A percentile compares a stretch with the other conserved stretches of the same genome.
Evolutionary conservation across 2,888 invertebrate genomes (phyloP).

Genomic region (Drosophila ezoana): DNA sequence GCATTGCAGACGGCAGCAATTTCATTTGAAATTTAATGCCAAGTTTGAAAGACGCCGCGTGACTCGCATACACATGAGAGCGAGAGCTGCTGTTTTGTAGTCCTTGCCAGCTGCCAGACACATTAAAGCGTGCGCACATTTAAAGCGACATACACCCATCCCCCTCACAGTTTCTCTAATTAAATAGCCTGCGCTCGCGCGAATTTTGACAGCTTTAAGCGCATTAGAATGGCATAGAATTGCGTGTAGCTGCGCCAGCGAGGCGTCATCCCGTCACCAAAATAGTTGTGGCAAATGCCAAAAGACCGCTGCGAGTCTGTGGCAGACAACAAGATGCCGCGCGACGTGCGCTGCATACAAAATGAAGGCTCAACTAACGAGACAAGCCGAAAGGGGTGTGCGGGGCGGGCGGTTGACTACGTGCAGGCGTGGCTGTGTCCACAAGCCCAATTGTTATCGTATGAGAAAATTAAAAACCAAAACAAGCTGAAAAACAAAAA

Average conservation of each 20-base stretch:
- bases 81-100: slow-evolving; percentile 4
- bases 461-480: slow-evolving; percentile 31
- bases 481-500: slow-evolving; percentile 1
- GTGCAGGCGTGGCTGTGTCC: slow-evolving; percentile 14
- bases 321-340: slow-evolving; percentile 20
- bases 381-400: not conserved
- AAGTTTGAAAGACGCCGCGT: slow-evolving; percentile 74
- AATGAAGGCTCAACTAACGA: slow-evolving; percentile 33
- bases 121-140: slow-evolving; percentile 49
- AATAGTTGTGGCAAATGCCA: slow-evolving; percentile 66
- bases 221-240: slow-evolving; percentile 40
- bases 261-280: slow-evolving; percentile 61
- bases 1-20: slow-evolving; percentile 78
- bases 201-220: slow-evolving; percentile 70
- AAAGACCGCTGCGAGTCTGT: slow-evolving; percentile 27
- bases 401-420: not conserved
- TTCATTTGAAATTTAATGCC: slow-evolving; percentile 80
- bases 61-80: slow-evolving; percentile 61
- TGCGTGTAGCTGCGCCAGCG: slow-evolving; percentile 3
- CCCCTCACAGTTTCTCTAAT: slow-evolving; percentile 44
- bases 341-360: slow-evolving; percentile 63
- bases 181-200: slow-evolving; percentile 59
- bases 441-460: slow-evolving; percentile 10
- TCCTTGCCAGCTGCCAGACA: slow-evolving; percentile 39
- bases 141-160: slow-evolving; percentile 17